phyloP scores from a whole-genome alignment of 2,888 invertebrate species.

The Apodemia hepburni region DNA sequence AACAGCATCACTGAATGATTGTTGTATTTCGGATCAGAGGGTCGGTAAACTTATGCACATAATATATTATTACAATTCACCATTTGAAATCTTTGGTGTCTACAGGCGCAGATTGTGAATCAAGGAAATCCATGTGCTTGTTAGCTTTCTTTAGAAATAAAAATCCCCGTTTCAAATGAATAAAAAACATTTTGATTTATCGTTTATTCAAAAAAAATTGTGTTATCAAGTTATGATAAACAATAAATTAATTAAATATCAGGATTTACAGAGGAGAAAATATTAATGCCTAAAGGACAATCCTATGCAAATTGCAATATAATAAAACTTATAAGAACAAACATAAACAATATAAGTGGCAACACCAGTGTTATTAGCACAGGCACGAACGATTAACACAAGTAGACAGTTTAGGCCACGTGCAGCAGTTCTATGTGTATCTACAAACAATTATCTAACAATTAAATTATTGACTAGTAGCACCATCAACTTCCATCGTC shows the following conservation, averaged over 20 bases:
- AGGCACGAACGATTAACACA: conserved; percentile 58
- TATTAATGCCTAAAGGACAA: conserved; percentile 59
- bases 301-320: conserved; percentile 48
- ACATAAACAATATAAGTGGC: conserved; percentile 63
- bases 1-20: too few species aligned
- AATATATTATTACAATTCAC: too few species aligned
- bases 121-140: too few species aligned
- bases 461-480: conserved; percentile 75
- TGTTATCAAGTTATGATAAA: conserved; percentile 74
- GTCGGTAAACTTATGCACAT: too few species aligned
- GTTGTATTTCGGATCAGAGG: too few species aligned
- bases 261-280: conserved; percentile 58
- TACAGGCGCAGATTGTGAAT: too few species aligned
- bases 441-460: conserved; percentile 63
- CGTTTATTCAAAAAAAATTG: conserved; percentile 73
- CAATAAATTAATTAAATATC: conserved; percentile 74
- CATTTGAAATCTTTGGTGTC: too few species aligned
- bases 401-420: conserved; percentile 45
- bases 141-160: too few species aligned
- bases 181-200: conserved; percentile 39
- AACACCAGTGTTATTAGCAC: conserved; percentile 56
- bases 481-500: conserved; percentile 71
- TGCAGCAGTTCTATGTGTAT: conserved; percentile 47
- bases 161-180: background rate
- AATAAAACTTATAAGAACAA: conserved; percentile 63